Evolutionary conservation across 2,797 vertebrate genomes (phyloP), one percentile per base, ranked within the genome.

Genomic region (Molossus molossus): DNA sequence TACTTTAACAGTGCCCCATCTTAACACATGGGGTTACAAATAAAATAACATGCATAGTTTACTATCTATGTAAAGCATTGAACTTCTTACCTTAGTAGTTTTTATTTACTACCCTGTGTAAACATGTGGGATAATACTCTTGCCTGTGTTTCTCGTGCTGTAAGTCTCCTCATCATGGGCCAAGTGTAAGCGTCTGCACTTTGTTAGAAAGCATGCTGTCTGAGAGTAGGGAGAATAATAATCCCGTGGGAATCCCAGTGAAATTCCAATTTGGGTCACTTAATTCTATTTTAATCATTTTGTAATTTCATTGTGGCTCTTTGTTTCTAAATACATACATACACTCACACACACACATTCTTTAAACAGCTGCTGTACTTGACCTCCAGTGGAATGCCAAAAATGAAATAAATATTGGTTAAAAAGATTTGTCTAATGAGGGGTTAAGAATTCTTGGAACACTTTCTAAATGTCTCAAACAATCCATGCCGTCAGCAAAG

Each of bases 41-140:
- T 97, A 97, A 98, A 97, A 87, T 82, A 90, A 93, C 82, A 91
- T 87, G 82, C 83, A 62, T 60, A 97, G 95, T 97, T 97, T 94
- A 94, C 88, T 82, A 55, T 70, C 69, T 96, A 95, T 91, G 93
- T 79, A 97, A 91, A 96, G 92, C 69, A 91, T 0, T 96, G 92
- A 83, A 85, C 92, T 96, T 97, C 89, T 96, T 90, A 93, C 95
- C 90, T 60, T 60, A 92, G 73, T 67, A 95, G 85, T 87, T 90
- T 96, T 72, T 83, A 92, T 93, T 96, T 95, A 92, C 67, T 17
- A 95, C 18, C 73, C 64, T 80, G 33, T 55, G 55, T 55, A 80
- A 94, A 86, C 40, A 60, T 80, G 62, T 73, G 79, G 55, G 40
- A 48, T 72, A 60, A 48, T 21, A 57, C 15, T 80, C 45, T 91